phyloP scores from a whole-genome alignment of 53 echinoderm and acorn worm species.

The Echinarachnius parma region DNA sequence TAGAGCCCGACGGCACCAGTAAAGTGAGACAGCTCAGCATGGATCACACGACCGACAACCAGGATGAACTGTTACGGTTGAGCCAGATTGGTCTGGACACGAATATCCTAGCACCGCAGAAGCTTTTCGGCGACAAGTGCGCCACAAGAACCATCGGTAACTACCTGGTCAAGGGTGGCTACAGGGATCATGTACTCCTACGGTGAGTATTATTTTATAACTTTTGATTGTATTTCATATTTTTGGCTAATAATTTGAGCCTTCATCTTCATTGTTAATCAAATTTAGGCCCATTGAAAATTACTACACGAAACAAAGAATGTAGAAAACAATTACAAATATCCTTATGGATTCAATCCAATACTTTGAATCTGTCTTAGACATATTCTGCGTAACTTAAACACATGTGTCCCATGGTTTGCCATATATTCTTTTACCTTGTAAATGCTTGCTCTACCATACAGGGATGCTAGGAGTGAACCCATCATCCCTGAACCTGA shows the following conservation, averaged over 20 bases:
- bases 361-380: too few relatives aligned
- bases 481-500: constrained; percentile 95
- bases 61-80: constrained; percentile 81
- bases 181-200: constrained; percentile 69
- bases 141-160: constrained; percentile 88
- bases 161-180: constrained; percentile 87
- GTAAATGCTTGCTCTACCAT: background rate
- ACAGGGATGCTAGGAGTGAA: constrained; percentile 74
- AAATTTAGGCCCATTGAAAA: too few relatives aligned
- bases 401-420: too few relatives aligned
- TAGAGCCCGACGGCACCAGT: constrained; percentile 57
- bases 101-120: constrained; percentile 38
- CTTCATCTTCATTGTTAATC: too few relatives aligned
- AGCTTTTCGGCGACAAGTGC: constrained; percentile 55
- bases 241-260: too few relatives aligned
- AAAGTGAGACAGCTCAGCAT: constrained; percentile 81
- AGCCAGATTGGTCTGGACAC: constrained; percentile 78
- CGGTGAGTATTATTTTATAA: constrained; percentile 33
- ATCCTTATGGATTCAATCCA: too few relatives aligned
- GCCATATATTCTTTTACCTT: background rate
- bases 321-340: too few relatives aligned
- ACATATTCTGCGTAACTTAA: too few relatives aligned
- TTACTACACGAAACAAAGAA: too few relatives aligned
- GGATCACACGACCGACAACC: constrained; percentile 81
- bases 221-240: too few relatives aligned